These are phyloP conservation scores for Onychorhynchus coronatus DNA, from an alignment of 2,113 vertebrate genomes.

Conservation along the genomic window DNA sequence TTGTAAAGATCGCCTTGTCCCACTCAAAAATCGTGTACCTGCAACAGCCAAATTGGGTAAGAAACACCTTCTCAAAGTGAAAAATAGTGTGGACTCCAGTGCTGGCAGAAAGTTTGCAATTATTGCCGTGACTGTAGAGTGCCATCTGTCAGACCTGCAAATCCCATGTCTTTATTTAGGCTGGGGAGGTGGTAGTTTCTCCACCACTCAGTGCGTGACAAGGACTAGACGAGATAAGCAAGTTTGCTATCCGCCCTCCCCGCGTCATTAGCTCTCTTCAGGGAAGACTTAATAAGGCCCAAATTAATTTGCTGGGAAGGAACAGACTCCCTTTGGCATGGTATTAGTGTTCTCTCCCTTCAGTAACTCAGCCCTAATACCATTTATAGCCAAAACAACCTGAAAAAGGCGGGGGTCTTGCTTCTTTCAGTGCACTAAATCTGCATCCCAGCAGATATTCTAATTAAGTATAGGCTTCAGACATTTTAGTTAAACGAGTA, in stretches of 20 bases:
- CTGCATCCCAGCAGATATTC: background rate
- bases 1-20: slow-evolving; percentile 79
- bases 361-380: background rate
- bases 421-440: background rate
- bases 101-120: background rate
- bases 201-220: background rate
- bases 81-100: background rate
- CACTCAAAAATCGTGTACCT: slow-evolving; percentile 82
- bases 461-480: background rate
- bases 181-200: background rate
- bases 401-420: background rate
- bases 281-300: background rate
- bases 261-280: background rate
- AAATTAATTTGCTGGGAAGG: background rate
- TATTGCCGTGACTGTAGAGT: background rate
- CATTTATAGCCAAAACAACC: background rate
- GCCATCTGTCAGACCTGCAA: background rate
- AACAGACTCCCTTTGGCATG: background rate
- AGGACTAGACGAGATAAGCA: background rate
- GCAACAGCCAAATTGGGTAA: slow-evolving; percentile 88
- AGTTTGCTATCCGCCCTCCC: background rate
- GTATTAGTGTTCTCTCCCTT: background rate
- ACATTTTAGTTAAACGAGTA: background rate
- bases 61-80: background rate
- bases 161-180: background rate